A percentile compares a stretch with the other conserved stretches of the same genome.
These are phyloP conservation scores for Ophion obscuratus DNA, from an alignment of 2,888 invertebrate species.

Conservation along the genomic window DNA sequence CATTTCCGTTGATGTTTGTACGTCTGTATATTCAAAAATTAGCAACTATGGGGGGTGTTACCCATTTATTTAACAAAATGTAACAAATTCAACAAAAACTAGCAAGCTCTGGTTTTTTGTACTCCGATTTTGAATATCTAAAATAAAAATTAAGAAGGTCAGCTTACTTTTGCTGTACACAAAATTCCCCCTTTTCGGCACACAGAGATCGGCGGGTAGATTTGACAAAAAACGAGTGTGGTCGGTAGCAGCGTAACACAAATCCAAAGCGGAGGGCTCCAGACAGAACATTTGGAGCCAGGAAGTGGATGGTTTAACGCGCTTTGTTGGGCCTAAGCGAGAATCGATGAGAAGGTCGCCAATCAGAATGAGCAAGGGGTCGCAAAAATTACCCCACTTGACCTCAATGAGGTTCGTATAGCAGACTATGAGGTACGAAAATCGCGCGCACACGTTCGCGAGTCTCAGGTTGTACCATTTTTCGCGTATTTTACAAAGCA, in stretches of 20 bases:
- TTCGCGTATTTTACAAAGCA: background rate
- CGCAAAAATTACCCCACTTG: slow-evolving; percentile 29
- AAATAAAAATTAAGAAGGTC: background rate
- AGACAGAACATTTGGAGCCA: slow-evolving; percentile 38
- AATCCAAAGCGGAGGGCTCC: background rate
- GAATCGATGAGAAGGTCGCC: slow-evolving; percentile 60
- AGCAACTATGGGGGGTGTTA: no score
- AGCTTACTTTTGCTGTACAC: background rate
- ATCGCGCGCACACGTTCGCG: slow-evolving; percentile 7
- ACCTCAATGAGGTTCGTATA: slow-evolving; percentile 47
- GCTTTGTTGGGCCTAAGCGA: slow-evolving; percentile 63
- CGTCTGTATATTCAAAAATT: no score
- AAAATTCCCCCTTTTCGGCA: background rate
- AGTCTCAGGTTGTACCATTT: background rate
- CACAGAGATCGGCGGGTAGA: background rate
- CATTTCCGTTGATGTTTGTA: no score
- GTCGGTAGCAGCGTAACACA: slow-evolving; percentile 1
- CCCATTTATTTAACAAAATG: no score
- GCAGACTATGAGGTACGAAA: slow-evolving; percentile 20
- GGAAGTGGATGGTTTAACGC: slow-evolving; percentile 59
- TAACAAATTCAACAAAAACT: no score
- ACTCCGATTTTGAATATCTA: background rate
- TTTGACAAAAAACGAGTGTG: background rate
- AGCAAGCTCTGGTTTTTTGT: background rate
- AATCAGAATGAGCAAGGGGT: slow-evolving; percentile 8